Evolutionary conservation across 2,888 invertebrate genomes (phyloP), one percentile per base, ranked within the genome.

Genomic region (Drosophila tanythrix): DNA sequence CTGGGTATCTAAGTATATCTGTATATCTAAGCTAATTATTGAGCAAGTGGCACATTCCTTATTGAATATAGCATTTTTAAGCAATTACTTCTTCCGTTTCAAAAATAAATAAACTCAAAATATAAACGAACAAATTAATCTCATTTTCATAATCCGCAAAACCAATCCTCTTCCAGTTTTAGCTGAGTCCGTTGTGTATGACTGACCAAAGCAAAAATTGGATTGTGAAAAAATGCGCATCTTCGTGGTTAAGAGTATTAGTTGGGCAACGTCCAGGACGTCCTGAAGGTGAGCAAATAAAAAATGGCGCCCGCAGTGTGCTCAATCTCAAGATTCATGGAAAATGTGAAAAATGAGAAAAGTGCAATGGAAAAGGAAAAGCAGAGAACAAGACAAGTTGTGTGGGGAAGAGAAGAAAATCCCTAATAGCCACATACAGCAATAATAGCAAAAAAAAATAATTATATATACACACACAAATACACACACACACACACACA

Each of bases 281-380:
- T 55, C 27, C 57, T 40, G 57, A 48, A 75, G 62, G 68, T 74
- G 46, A 73, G 73, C 74, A 83, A 81, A 78, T 83, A 83, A 86
- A 83, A 83, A 83, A 83, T 83, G 76, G 78, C 78, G 81, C 43
- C 67, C 76, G 76, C 70, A 63, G 70, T 69, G 71, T 70, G 79
- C 83, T 79, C 83, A 86, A 86, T 78, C 83, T 79, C 74, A 81
- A 84, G 87, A 84, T 84, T 81, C 83, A 79, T 87, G 83, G 83
- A 76, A 76, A 72, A 64, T 27, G 40, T 35, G 63, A 68, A 61
- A 78, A 82, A 65, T 52, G 70, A 57, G 55, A 74, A 57, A 53
- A 81, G 69, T 78, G 68, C 74, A 74, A 74, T 70, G 73, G 70
- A 69, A 75, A 74, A 74, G 63, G 55, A 57, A 62, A 64, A 61